Base-by-base conservation (phyloP, 2,888 invertebrate genomes). In the Acanthosepion esculentum region DNA sequence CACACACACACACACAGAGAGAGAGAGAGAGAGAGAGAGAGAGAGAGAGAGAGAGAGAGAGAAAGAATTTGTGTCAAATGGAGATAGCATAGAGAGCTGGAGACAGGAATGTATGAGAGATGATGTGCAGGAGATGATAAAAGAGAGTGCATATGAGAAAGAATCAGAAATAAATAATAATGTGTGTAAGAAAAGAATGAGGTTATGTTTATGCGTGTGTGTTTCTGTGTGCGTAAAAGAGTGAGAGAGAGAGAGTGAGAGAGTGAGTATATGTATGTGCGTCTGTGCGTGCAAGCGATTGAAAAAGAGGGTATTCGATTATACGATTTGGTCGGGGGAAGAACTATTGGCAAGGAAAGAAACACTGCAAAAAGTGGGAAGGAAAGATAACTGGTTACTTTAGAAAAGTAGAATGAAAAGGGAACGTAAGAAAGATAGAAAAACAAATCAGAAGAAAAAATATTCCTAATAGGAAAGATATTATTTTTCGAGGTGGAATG, bases 41-140 rank as follows among this genome's bases (percentile, higher is more conserved):
- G 26, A 29, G 48, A 93, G 93, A 93, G 12, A 93, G 29, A 48
- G 93, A 50, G 48, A 93, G 93, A 93, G 50, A 93, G 50, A 91
- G 91, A 91, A 26, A 91, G n/a, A 41, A 26, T 23, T 1, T 2
- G 41, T 23, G 41, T 15, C 18, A 41, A 23, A 91, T 4, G 23
- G 41, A 41, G 20, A 41, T 8, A 18, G 91, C 41, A 33, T 2
- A 41, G 29, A 33, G 41, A 41, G 2, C 18, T 4, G 2, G 41
- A 41, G 20, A 41, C n/a, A 41, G 1, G n/a, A 20, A 26, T 12
- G 91, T 33, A 18, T 33, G 91, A 91, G 23, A 41, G 23, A 91
- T n/a, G 41, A 10, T 41, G n/a, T 15, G 33, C 1, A n/a, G 91
- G 91, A 91, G 91, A 1, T 10, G 48, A 12, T 41, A 20, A 20